phyloP scores from a whole-genome alignment of 2,797 vertebrate species.

The Prunella strophiata region DNA sequence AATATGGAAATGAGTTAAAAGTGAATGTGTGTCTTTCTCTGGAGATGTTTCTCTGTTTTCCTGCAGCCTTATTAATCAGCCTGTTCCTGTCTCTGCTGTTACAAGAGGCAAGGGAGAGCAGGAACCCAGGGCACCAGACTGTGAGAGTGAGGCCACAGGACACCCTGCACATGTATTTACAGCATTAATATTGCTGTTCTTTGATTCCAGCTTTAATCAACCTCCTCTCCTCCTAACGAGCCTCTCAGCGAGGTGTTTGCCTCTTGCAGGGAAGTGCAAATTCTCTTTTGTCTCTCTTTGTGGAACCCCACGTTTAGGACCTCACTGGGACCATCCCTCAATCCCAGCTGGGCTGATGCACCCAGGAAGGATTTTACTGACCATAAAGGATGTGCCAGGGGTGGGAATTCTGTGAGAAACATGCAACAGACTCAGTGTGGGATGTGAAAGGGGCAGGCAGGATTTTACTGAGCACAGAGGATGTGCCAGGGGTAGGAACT shows the following conservation, averaged over 20 bases:
- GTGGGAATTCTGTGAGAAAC: too few relatives aligned
- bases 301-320: not conserved
- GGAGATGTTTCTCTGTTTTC: slow-evolving; percentile 17
- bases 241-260: not conserved
- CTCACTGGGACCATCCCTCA: not conserved
- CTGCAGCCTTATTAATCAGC: slow-evolving; percentile 20
- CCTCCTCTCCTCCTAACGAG: slow-evolving; percentile 15
- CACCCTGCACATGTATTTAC: slow-evolving; percentile 8
- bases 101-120: not conserved
- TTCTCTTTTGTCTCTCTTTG: not conserved
- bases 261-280: not conserved
- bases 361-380: not conserved
- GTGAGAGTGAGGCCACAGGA: not conserved
- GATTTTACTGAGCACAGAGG: too few relatives aligned
- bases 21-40: not conserved
- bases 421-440: too few relatives aligned
- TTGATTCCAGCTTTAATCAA: slow-evolving; percentile 23
- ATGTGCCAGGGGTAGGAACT: too few relatives aligned
- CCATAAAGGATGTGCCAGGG: too few relatives aligned
- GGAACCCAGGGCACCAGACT: not conserved
- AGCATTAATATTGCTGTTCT: not conserved
- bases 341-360: not conserved
- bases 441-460: too few relatives aligned
- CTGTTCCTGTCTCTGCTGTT: not conserved
- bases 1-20: not conserved